A percentile compares a stretch with the other conserved stretches of the same genome.
Evolutionary conservation across 2,888 invertebrate species (phyloP).

Genomic region (Xestoiulus laeticollis): DNA sequence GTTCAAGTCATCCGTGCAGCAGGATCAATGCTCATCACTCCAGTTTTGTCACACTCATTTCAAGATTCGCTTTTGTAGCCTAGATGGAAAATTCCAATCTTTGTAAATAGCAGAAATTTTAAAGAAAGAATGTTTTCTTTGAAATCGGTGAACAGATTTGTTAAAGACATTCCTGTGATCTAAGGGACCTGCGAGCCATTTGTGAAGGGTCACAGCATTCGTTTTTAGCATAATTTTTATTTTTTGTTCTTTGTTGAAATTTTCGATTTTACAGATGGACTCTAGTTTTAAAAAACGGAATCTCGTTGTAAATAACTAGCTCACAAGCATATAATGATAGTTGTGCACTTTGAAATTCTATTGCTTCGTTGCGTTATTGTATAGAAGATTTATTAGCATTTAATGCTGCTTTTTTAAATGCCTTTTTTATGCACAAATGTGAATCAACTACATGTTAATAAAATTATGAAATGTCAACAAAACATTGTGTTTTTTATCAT

Average conservation of each 20-base stretch:
- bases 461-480: not conserved
- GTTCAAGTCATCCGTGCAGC: conserved; percentile 53
- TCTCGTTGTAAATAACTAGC: conserved; percentile 17
- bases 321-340: not conserved
- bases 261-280: not conserved
- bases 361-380: conserved; percentile 25
- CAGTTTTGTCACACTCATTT: conserved; percentile 23
- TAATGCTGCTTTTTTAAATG: conserved; percentile 12
- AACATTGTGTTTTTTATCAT: not conserved
- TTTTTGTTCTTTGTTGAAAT: not conserved
- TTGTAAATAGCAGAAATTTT: conserved; percentile 25
- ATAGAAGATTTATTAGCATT: conserved; percentile 20
- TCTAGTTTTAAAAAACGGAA: conserved; percentile 1
- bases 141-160: not conserved
- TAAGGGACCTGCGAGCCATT: not conserved
- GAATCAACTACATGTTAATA: not conserved
- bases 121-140: not conserved
- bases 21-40: conserved; percentile 51
- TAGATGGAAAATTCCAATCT: not conserved
- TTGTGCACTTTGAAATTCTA: conserved; percentile 39
- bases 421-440: conserved; percentile 21
- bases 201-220: not conserved
- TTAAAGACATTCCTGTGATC: conserved; percentile 15
- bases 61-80: conserved; percentile 42
- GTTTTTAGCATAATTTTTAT: not conserved